Conservation (phyloP, 2,797 vertebrate genomes). For the Tenualosa ilisha region DNA sequence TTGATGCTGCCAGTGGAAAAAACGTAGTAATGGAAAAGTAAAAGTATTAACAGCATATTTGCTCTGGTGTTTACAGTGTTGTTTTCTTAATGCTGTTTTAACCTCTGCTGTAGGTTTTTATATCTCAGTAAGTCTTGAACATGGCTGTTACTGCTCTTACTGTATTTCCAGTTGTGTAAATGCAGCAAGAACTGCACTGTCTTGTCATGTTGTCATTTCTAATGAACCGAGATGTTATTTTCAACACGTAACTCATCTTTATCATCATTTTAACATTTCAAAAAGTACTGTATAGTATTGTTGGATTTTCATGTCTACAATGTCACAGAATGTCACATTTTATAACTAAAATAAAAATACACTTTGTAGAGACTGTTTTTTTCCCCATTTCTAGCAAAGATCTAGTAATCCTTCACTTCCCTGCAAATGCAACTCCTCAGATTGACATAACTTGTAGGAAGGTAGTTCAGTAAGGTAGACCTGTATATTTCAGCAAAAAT, state of each 20-base stretch:
- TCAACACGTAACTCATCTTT: neutral
- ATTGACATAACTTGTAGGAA: too few species aligned
- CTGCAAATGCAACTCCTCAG: too few species aligned
- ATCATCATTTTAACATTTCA: neutral
- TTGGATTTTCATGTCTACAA: neutral
- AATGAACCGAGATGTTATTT: neutral
- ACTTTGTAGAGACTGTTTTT: neutral
- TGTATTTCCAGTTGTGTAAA: neutral
- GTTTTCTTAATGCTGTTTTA: neutral
- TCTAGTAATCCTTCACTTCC: too few species aligned
- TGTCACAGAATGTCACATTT: neutral
- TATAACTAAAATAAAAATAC: neutral
- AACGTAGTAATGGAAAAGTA: neutral
- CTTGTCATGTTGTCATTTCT: neutral
- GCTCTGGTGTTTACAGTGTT: neutral
- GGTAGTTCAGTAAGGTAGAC: too few species aligned
- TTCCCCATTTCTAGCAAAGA: too few species aligned
- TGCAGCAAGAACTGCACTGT: neutral
- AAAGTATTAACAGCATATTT: neutral
- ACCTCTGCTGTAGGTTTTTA: neutral
- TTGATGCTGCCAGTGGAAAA: neutral
- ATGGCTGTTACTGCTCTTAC: neutral
- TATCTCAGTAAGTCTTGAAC: neutral
- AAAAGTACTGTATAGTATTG: neutral
- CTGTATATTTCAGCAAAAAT: too few species aligned